Conservation (phyloP, 2,888 invertebrate genomes). For the Erebia epiphron region DNA sequence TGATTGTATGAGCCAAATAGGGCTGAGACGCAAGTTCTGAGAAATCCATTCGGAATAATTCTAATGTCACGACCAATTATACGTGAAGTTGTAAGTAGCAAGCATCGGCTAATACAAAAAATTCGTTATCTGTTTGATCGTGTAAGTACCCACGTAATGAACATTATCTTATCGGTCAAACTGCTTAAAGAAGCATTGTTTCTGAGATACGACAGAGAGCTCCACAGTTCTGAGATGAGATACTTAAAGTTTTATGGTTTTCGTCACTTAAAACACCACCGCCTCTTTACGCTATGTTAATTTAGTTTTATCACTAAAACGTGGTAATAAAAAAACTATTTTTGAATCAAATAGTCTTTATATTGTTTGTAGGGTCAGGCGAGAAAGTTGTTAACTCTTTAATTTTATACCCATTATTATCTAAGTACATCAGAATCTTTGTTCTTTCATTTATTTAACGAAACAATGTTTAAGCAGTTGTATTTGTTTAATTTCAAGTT, state of each 20-base stretch:
- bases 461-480: no score
- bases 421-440: no score
- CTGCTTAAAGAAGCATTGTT: constrained; percentile 38
- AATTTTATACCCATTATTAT: no score
- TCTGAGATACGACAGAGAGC: constrained; percentile 29
- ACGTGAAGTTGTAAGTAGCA: not conserved
- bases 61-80: constrained; percentile 4
- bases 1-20: not conserved
- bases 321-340: constrained; percentile 32
- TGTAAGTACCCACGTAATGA: constrained; percentile 1
- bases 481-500: no score
- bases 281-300: constrained; percentile 24
- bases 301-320: constrained; percentile 25
- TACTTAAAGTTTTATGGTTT: constrained; percentile 35
- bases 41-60: not conserved
- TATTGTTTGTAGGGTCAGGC: not conserved
- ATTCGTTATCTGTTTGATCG: constrained; percentile 13
- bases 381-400: not conserved
- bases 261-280: constrained; percentile 28
- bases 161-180: constrained; percentile 51
- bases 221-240: constrained; percentile 29
- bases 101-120: constrained; percentile 7
- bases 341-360: not conserved
- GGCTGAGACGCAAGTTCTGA: not conserved
- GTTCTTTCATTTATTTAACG: no score